These are phyloP conservation scores for Rhingia rostrata DNA, from an alignment of 2,888 invertebrate genomes.

Conservation along the genomic window DNA sequence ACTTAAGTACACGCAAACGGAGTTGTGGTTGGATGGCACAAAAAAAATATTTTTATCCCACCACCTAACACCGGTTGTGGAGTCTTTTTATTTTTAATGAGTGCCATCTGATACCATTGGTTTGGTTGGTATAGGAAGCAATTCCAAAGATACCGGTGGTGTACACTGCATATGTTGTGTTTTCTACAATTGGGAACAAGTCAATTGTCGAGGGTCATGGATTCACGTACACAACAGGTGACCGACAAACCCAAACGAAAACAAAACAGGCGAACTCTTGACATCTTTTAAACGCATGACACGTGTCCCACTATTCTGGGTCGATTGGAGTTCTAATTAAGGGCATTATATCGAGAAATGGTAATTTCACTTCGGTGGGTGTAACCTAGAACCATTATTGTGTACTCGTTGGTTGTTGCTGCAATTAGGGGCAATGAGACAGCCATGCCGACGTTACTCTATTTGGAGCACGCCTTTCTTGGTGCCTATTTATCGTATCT, in stretches of 20 bases:
- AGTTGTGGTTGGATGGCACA: slow-evolving; percentile 4
- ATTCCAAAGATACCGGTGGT: neutral
- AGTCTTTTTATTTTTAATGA: slow-evolving; percentile 15
- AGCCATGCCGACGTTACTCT: neutral
- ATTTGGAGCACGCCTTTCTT: slow-evolving; percentile 17
- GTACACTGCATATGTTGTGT: slow-evolving; percentile 11
- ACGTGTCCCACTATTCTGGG: slow-evolving; percentile 18
- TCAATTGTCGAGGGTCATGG: slow-evolving; percentile 34
- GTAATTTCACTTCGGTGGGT: slow-evolving; percentile 22
- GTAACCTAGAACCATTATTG: neutral
- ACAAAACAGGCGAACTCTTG: neutral
- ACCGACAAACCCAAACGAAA: neutral
- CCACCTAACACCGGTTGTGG: neutral
- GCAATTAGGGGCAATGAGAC: slow-evolving; percentile 38
- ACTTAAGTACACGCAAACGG: slow-evolving; percentile 3
- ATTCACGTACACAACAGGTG: slow-evolving; percentile 37
- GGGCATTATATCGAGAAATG: slow-evolving; percentile 28
- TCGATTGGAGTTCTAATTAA: slow-evolving; percentile 42
- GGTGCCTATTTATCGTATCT: slow-evolving; percentile 14
- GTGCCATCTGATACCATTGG: slow-evolving; percentile 29
- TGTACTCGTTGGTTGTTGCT: neutral
- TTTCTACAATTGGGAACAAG: slow-evolving; percentile 8
- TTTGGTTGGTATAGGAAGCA: neutral
- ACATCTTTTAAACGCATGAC: slow-evolving; percentile 24
- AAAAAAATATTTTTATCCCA: neutral